These are phyloP conservation scores for Struthidea cinerea DNA, from an alignment of 2,113 vertebrate genomes.

Conservation along the genomic window DNA sequence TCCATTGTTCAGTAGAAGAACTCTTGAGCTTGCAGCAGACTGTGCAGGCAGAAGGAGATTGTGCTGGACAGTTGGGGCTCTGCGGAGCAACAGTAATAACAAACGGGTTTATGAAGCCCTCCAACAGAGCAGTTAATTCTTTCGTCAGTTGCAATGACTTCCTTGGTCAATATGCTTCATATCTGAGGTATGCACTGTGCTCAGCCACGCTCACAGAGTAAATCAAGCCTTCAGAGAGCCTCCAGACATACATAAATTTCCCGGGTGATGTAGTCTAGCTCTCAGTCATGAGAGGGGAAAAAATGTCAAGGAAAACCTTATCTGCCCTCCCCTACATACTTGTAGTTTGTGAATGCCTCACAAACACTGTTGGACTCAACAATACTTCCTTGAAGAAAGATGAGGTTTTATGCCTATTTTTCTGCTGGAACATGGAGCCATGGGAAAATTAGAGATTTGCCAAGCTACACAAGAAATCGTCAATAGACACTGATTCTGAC, in stretches of 20 bases:
- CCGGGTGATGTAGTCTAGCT: neutral
- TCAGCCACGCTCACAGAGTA: neutral
- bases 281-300: neutral
- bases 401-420: neutral
- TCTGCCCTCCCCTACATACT: neutral
- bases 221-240: neutral
- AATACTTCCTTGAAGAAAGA: neutral
- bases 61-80: conserved; percentile 61
- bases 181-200: neutral
- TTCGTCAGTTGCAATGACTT: conserved; percentile 35
- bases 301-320: neutral
- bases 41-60: conserved; percentile 37
- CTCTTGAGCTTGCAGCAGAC: conserved; percentile 32
- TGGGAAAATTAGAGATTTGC: neutral
- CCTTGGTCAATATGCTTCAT: conserved; percentile 25
- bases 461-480: neutral
- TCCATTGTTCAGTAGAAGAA: conserved; percentile 14
- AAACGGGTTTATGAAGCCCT: conserved; percentile 38
- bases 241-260: neutral
- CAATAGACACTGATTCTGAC: neutral
- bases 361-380: neutral
- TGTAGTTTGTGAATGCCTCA: neutral
- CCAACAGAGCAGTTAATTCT: conserved; percentile 36
- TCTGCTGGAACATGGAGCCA: neutral
- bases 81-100: conserved; percentile 35